phyloP scores from a whole-genome alignment of 2,113 vertebrate genomes.

The Chascanopsetta lugubris region DNA sequence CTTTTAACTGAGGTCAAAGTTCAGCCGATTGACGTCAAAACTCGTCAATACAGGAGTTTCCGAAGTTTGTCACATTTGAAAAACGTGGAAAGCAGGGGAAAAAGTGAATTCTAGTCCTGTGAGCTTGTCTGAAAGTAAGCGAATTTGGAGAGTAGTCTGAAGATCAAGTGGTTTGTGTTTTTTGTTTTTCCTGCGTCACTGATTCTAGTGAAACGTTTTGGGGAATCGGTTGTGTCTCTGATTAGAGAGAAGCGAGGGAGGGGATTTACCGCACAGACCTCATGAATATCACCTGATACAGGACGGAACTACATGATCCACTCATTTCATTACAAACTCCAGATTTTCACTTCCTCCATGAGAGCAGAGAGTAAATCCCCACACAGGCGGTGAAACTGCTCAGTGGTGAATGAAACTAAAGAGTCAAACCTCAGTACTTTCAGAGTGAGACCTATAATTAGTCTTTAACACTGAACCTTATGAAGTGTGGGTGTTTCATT shows the following conservation, averaged over 20 bases:
- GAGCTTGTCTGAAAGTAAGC: background rate
- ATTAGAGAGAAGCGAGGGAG: background rate
- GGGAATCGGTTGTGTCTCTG: no score
- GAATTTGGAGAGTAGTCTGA: no score
- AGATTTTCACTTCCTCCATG: constrained; percentile 39
- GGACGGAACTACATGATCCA: background rate
- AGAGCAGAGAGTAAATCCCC: background rate
- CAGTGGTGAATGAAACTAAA: constrained; percentile 4
- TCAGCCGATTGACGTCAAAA: no score
- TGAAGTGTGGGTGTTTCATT: background rate
- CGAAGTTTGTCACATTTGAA: no score
- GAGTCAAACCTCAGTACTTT: background rate
- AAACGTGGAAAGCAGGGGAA: no score
- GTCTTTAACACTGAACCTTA: no score
- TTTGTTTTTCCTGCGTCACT: background rate
- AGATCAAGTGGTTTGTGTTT: no score
- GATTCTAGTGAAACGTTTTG: background rate
- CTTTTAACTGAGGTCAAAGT: constrained; percentile 17
- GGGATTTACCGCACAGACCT: background rate
- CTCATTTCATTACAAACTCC: background rate
- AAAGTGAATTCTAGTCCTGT: no score
- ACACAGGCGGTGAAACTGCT: background rate
- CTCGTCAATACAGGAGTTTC: no score
- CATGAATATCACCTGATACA: background rate
- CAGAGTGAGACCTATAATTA: no score